A percentile compares a stretch with the other conserved stretches of the same genome.
Conservation (phyloP, 2,888 invertebrate genomes). For the Metopia argyrocephala region DNA sequence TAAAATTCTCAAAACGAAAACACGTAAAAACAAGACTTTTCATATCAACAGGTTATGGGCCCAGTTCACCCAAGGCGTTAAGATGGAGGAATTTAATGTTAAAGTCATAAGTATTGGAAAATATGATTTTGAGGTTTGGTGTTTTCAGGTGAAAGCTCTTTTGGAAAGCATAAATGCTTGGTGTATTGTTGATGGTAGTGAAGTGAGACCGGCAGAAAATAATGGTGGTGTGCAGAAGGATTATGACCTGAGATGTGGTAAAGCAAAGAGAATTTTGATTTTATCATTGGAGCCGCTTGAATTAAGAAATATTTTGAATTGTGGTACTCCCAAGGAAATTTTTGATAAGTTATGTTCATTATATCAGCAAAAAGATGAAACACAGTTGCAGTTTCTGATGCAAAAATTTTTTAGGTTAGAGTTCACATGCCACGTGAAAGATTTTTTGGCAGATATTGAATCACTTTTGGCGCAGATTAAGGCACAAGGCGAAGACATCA, state of each 20-base stretch:
- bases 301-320: not conserved
- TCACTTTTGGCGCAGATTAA: constrained; percentile 25
- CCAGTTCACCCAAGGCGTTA: not conserved
- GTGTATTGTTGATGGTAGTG: constrained; percentile 24
- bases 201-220: not conserved
- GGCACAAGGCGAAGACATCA: constrained; percentile 18
- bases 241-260: constrained; percentile 8
- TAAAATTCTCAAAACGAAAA: too few relatives aligned
- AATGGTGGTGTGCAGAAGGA: not conserved
- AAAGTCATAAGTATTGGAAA: constrained; percentile 19
- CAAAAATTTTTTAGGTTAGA: constrained; percentile 1
- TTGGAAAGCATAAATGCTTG: constrained; percentile 34
- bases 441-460: constrained; percentile 22
- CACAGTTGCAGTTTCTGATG: not conserved
- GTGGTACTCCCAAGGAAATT: constrained; percentile 7
- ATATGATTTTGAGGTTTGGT: constrained; percentile 37
- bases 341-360: constrained; percentile 9
- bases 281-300: constrained; percentile 28
- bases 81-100: constrained; percentile 28
- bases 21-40: too few relatives aligned
- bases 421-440: constrained; percentile 1
- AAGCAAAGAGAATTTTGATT: constrained; percentile 19
- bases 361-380: constrained; percentile 17
- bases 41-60: constrained; percentile 31
- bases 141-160: constrained; percentile 28